These are phyloP conservation scores for Plectrocnemia conspersa DNA, from an alignment of 1,140 invertebrate genomes.

Conservation along the genomic window DNA sequence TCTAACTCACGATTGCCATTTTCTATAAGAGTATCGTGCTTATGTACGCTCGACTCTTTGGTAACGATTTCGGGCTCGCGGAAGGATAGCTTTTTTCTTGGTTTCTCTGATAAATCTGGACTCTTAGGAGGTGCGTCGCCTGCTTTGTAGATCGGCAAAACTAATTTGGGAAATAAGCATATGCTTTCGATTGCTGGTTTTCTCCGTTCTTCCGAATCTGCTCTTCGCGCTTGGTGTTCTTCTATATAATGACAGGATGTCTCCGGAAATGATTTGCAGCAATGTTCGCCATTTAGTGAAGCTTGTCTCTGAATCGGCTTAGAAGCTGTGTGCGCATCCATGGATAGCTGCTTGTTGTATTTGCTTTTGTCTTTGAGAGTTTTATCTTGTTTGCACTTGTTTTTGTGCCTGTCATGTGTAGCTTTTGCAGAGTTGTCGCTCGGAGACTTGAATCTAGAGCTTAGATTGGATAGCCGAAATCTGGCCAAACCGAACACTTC, in stretches of 20 bases:
- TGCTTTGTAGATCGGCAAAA: conserved; percentile 47
- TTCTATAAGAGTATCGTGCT: background rate
- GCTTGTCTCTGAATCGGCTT: conserved; percentile 17
- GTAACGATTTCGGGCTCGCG: conserved; percentile 67
- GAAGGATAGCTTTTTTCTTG: conserved; percentile 80
- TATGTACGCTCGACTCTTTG: conserved; percentile 27
- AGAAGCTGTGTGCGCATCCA: conserved; percentile 10
- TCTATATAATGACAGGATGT: conserved; percentile 11
- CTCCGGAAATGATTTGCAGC: conserved; percentile 17
- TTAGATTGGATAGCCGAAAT: conserved; percentile 22
- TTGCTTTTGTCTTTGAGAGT: conserved; percentile 1
- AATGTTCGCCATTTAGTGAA: conserved; percentile 10
- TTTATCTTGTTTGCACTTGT: conserved; percentile 1
- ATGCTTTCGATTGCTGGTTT: conserved; percentile 41
- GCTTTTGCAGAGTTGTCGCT: conserved; percentile 1
- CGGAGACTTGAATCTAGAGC: conserved; percentile 18
- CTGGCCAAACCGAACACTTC: conserved; percentile 28
- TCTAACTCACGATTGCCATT: background rate
- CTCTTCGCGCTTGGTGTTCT: background rate
- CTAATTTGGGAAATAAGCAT: conserved; percentile 40
- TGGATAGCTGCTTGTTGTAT: conserved; percentile 23
- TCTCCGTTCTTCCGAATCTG: conserved; percentile 13
- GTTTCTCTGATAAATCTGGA: conserved; percentile 54
- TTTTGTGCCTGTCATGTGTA: background rate
- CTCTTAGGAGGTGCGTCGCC: conserved; percentile 35